These are phyloP conservation scores for Hydractinia symbiolongicarpus DNA, from an alignment of 30 jellyfish, hydroid and myxozoan species.

Conservation along the genomic window DNA sequence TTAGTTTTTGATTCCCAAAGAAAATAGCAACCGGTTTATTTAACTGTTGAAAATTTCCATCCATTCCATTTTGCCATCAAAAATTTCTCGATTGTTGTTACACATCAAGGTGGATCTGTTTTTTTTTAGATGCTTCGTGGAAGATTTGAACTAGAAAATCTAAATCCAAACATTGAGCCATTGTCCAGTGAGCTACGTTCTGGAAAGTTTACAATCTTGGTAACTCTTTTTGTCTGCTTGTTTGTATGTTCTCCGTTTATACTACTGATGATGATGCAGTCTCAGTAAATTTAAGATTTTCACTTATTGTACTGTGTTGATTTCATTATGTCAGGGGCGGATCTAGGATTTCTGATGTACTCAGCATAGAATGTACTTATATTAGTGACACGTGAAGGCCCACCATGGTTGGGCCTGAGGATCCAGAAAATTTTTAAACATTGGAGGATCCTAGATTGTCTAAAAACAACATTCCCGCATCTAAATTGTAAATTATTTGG, in stretches of 20 bases:
- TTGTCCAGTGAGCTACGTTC: constrained; percentile 48
- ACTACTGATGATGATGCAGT: no score
- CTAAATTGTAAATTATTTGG: no score
- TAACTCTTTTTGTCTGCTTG: constrained; percentile 17
- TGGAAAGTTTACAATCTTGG: constrained; percentile 84
- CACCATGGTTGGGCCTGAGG: no score
- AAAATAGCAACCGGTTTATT: not conserved
- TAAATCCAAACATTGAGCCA: constrained; percentile 53
- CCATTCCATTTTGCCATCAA: not conserved
- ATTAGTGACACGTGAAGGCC: no score
- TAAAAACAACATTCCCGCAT: no score
- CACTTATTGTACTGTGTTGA: no score
- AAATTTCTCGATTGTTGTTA: not conserved
- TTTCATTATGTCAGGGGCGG: no score
- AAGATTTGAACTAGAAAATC: constrained; percentile 41
- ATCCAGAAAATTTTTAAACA: no score
- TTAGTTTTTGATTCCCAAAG: not conserved
- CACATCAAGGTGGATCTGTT: not conserved
- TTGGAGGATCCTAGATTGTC: no score
- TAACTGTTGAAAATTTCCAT: not conserved
- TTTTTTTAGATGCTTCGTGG: constrained; percentile 40
- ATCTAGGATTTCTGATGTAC: no score
- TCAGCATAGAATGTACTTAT: no score
- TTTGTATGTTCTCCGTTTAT: not conserved
- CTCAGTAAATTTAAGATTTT: no score